Evolutionary conservation across 2,888 invertebrate species (phyloP).

Genomic region (Mamestra brassicae): DNA sequence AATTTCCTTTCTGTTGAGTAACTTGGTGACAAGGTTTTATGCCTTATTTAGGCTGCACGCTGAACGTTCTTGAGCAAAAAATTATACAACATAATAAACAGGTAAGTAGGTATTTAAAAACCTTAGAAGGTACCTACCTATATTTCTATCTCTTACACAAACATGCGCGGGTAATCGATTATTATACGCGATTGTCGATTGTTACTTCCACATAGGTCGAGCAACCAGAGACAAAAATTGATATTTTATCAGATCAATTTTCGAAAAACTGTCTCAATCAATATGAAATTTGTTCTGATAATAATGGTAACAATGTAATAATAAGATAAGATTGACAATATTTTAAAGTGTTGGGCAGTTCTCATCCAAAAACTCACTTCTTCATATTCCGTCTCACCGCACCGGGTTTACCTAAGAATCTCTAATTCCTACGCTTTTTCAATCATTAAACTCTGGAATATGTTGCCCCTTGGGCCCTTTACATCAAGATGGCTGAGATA

Average conservation of each 20-base stretch:
- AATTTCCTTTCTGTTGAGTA: constrained; percentile 25
- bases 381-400: too few species aligned
- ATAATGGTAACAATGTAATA: neutral
- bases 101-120: neutral
- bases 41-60: constrained; percentile 18
- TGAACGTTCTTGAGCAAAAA: constrained; percentile 30
- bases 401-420: too few species aligned
- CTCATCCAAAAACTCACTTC: too few species aligned
- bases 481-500: too few species aligned
- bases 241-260: neutral
- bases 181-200: neutral
- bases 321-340: too few species aligned
- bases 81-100: constrained; percentile 1
- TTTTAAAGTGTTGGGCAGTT: too few species aligned
- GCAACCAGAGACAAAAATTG: neutral
- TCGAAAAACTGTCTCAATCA: neutral
- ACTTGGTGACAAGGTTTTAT: constrained; percentile 45
- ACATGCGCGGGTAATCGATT: neutral
- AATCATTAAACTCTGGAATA: too few species aligned
- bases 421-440: too few species aligned
- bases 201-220: neutral
- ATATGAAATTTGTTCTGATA: neutral
- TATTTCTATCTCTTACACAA: neutral
- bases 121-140: neutral
- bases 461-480: too few species aligned